These are phyloP conservation scores for Cataglyphis livida DNA, from an alignment of 2,888 invertebrate genomes.

Conservation along the genomic window DNA sequence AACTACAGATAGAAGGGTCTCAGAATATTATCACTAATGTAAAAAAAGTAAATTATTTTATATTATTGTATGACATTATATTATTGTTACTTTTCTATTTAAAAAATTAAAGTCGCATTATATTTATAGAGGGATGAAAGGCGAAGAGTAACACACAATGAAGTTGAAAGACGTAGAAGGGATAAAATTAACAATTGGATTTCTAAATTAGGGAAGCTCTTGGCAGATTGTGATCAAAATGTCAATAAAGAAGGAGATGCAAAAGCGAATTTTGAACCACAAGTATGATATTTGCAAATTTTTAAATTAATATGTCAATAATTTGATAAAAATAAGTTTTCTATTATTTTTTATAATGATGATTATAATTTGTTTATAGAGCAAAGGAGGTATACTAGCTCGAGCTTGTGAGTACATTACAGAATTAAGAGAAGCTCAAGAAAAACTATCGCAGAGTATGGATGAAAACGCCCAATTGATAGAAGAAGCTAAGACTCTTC, in stretches of 20 bases:
- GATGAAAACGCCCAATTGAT: constrained; percentile 90
- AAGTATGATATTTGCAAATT: constrained; percentile 53
- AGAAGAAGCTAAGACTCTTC: constrained; percentile 89
- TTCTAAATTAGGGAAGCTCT: constrained; percentile 93
- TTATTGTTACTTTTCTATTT: neutral
- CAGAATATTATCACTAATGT: constrained; percentile 84
- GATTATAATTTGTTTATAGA: constrained; percentile 86
- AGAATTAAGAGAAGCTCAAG: constrained; percentile 91
- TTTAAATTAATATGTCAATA: neutral
- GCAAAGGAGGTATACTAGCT: constrained; percentile 96
- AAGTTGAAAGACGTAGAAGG: constrained; percentile 95
- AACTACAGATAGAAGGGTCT: constrained; percentile 85
- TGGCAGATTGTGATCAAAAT: constrained; percentile 88
- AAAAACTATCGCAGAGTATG: constrained; percentile 88
- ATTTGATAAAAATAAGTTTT: neutral
- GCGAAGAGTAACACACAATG: constrained; percentile 95
- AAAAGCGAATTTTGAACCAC: constrained; percentile 72
- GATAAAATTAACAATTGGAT: constrained; percentile 99
- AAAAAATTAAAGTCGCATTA: constrained; percentile 24
- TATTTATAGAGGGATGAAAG: constrained; percentile 91
- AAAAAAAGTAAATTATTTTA: constrained; percentile 87
- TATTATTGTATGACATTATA: neutral
- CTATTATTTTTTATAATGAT: neutral
- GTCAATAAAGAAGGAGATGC: constrained; percentile 65
- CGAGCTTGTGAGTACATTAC: constrained; percentile 97